A percentile compares a stretch with the other conserved stretches of the same genome.
Conservation (phyloP, 2,113 vertebrate species). For the Isurus oxyrinchus region DNA sequence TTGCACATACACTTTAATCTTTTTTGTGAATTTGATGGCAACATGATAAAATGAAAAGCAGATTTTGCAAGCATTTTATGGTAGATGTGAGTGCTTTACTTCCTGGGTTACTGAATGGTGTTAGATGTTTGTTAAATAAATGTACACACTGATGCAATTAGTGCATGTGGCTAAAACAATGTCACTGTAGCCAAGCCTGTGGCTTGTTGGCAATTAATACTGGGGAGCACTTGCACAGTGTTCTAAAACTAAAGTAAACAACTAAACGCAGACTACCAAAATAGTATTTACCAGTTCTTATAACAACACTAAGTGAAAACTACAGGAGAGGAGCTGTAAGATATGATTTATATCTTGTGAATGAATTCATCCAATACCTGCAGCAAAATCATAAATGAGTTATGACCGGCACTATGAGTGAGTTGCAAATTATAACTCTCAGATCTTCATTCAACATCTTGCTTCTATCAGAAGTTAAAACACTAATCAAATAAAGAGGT, state of each 20-base stretch:
- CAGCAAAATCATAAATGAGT: neutral
- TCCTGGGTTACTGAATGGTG: too few species aligned
- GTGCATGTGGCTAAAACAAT: neutral
- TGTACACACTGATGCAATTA: neutral
- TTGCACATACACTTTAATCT: too few species aligned
- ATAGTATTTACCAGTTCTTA: neutral
- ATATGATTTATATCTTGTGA: neutral
- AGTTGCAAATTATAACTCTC: neutral
- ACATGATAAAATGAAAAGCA: too few species aligned
- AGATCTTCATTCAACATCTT: neutral
- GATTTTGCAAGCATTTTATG: too few species aligned
- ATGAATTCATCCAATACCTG: neutral
- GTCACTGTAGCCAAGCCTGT: neutral
- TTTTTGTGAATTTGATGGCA: neutral
- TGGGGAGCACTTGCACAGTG: neutral
- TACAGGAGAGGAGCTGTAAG: neutral
- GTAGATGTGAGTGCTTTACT: too few species aligned
- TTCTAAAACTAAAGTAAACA: neutral
- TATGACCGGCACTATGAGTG: neutral
- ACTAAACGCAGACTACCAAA: neutral
- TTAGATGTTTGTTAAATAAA: neutral
- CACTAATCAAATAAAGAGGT: neutral
- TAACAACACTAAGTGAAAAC: neutral
- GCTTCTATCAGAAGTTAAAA: neutral
- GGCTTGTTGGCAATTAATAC: neutral